Evolutionary conservation across 1,140 invertebrate genomes (phyloP), one percentile per base, ranked within the genome.

Genomic region (Lysiphlebus fabarum): DNA sequence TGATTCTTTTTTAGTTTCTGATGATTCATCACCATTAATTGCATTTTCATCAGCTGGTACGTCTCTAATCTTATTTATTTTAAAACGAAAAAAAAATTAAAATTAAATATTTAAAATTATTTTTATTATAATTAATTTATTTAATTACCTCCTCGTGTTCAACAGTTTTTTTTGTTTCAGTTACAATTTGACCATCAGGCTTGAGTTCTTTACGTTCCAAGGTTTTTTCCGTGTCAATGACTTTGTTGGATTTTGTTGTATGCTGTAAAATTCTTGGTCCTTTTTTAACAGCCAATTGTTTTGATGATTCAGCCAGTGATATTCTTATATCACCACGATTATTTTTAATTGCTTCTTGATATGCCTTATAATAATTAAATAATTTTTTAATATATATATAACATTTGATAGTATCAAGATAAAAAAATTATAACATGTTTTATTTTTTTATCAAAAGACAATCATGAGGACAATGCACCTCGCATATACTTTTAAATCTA

Each of bases 161-260:
- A 61, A 86, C 87, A 40, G 87, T 90, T 45, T 84, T 84, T 62
- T 85, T 83, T 34, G 84, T 91, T 80, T 95, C 91, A 1, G 91
- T 95, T 59, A 93, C 85, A 55, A 95, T 84, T 62, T 89, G 87
- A 10, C 93, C 93, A 77, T 92, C 90, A 34, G 86, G 82, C 64
- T 88, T 85, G 12, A 88, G 71, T 51, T 86, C 82, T 62, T 84
- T 84, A 49, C 83, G 76, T 66, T 87, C 85, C 56, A 74, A 82
- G 42, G 86, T 89, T 63, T 92, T 90, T 82, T 93, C 91, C 50
- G 91, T 92, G 76, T 93, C 91, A 65, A 90, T 85, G 37, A 88
- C 88, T 72, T 90, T 90, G 62, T 87, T 87, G 58, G 86, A 88
- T 62, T 86, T 87, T 62, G 83, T 84, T 5, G 87, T 87, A 67